These are phyloP conservation scores for Macropis europaea DNA, from an alignment of 2,888 invertebrate genomes.

Conservation along the genomic window DNA sequence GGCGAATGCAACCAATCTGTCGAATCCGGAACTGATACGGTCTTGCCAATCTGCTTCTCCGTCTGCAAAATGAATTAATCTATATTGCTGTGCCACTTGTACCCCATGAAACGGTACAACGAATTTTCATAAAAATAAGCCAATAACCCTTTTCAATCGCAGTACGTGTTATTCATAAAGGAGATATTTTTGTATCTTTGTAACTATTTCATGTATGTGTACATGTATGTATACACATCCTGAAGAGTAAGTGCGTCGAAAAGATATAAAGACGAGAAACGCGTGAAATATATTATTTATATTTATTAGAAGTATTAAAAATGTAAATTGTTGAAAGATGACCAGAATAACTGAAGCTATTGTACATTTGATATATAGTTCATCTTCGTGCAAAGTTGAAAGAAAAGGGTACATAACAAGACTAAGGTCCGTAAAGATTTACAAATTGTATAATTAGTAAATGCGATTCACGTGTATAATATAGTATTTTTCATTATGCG, in stretches of 20 bases:
- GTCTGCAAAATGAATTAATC: conserved; percentile 79
- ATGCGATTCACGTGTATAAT: neutral
- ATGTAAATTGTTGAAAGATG: neutral
- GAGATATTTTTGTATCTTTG: conserved; percentile 1
- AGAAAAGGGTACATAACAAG: neutral
- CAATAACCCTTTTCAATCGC: conserved; percentile 53
- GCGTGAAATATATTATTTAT: neutral
- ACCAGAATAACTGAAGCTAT: neutral
- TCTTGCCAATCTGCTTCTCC: conserved; percentile 95
- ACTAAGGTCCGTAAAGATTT: neutral
- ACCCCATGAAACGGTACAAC: neutral
- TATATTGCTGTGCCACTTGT: conserved; percentile 9
- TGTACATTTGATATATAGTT: neutral
- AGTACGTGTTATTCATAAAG: neutral
- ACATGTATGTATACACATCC: neutral
- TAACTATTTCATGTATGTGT: neutral
- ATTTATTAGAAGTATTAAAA: no score
- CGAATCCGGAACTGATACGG: conserved; percentile 95
- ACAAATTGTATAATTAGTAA: neutral
- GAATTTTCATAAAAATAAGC: conserved; percentile 78
- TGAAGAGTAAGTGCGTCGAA: neutral
- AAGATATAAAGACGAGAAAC: no score
- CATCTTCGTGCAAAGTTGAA: no score
- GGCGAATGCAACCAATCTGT: conserved; percentile 95
- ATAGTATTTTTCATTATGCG: neutral